Percentiles rank a stretch among this genome's conserved stretches.
phyloP scores from a whole-genome alignment of 1,140 invertebrate genomes.

The Macrobrachium rosenbergii region DNA sequence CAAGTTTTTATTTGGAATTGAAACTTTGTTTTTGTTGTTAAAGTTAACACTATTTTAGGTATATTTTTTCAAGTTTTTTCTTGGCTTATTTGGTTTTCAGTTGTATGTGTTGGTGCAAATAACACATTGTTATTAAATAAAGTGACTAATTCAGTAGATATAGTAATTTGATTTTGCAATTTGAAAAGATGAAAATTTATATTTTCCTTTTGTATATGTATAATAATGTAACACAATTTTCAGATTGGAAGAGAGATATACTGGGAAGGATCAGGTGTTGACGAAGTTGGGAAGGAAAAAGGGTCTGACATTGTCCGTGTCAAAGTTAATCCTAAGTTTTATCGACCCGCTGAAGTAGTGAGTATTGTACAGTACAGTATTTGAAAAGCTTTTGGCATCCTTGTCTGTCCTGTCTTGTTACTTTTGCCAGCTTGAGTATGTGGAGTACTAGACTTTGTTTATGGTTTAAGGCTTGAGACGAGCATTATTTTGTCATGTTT shows the following conservation, averaged over 20 bases:
- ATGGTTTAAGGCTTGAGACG: too few relatives aligned
- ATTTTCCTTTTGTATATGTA: too few relatives aligned
- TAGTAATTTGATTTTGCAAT: too few relatives aligned
- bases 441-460: not conserved
- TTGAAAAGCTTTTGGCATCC: not conserved
- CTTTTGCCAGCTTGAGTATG: not conserved
- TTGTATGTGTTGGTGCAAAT: too few relatives aligned
- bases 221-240: slow-evolving; percentile 1
- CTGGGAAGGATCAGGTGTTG: slow-evolving; percentile 89
- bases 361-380: too few relatives aligned
- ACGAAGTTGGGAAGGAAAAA: slow-evolving; percentile 86
- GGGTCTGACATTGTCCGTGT: slow-evolving; percentile 86
- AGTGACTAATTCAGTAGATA: too few relatives aligned
- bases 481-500: too few relatives aligned
- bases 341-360: slow-evolving; percentile 95
- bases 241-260: slow-evolving; percentile 75
- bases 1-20: not conserved
- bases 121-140: too few relatives aligned
- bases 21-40: not conserved
- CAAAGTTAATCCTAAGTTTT: slow-evolving; percentile 93
- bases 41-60: slow-evolving; percentile 34
- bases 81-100: too few relatives aligned
- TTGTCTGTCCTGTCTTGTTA: too few relatives aligned
- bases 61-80: not conserved
- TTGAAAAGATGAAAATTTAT: too few relatives aligned